Evolutionary conservation across 2,888 invertebrate genomes (phyloP), one percentile per base, ranked within the genome.

Genomic region (Ectobius pallidus): DNA sequence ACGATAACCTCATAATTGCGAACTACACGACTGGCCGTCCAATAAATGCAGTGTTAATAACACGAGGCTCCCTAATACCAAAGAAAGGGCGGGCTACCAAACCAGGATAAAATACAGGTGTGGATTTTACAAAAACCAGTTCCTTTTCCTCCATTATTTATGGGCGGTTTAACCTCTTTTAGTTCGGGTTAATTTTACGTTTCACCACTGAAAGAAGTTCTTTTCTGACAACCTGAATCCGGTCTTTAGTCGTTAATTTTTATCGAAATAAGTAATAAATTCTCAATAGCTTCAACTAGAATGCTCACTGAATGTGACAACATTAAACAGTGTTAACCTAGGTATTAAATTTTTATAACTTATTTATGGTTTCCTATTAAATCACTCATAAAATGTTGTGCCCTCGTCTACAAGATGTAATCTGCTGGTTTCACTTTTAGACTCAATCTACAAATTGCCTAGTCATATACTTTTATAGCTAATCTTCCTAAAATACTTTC

Each of bases 131-230:
- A 0, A 18, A 49, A 49, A 62, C 34, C 34, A 62, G 39, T 62
- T 39, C 9, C 39, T 39, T 34, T 14, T n/a, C n/a, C 39, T 34
- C 20, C n/a, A 62, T 62, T 62, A 39, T 62, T 62, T 62, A 62
- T 62, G 39, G 62, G 11, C 22, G 39, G 9, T 39, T 62, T 34
- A 62, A 62, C 39, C 39, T 32, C 34, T 62, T 39, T 62, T 39
- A 62, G 34, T 20, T 20, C 32, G 2, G 62, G 39, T 62, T 62
- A 62, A 62, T 62, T 62, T 62, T 62, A 62, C 20, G 34, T 62
- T 39, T 62, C 18, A 39, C 39, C 62, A 62, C 1, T 49, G 20
- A 49, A n/a, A n/a, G 20, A 3, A 18, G 49, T 20, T 4, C 20
- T 22, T 49, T 49, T 49, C 49, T 20, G 22, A 49, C 18, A 49